Percentiles rank a stretch among this genome's conserved stretches.
phyloP scores from a whole-genome alignment of 2,888 invertebrate genomes.

The Rhagophthalmus giganteus region DNA sequence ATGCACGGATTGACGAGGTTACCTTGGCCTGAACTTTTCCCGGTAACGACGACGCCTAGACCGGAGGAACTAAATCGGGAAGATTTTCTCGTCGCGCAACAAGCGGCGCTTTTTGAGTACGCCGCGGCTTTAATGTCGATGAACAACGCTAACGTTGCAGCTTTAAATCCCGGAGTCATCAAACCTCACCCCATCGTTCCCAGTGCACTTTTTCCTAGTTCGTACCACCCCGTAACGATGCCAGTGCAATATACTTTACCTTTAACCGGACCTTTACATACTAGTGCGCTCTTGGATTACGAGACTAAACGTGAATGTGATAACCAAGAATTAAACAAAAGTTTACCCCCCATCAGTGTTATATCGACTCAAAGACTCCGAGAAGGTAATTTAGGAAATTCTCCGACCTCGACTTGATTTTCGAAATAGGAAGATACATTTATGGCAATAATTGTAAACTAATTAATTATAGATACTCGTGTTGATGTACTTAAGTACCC shows the following conservation, averaged over 20 bases:
- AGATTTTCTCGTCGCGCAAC: conserved; percentile 40
- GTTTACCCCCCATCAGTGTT: conserved; percentile 38
- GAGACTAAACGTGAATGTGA: conserved; percentile 41
- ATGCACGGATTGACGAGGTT: conserved; percentile 33
- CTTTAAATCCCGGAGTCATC: conserved; percentile 36
- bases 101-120: conserved; percentile 43
- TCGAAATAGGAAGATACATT: background rate
- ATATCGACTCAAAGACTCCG: conserved; percentile 33
- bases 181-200: conserved; percentile 43
- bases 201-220: conserved; percentile 38
- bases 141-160: conserved; percentile 37
- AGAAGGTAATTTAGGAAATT: conserved; percentile 35
- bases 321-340: conserved; percentile 31
- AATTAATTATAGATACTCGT: conserved; percentile 8
- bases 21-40: conserved; percentile 36
- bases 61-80: conserved; percentile 38
- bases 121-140: conserved; percentile 41
- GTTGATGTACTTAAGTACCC: conserved; percentile 9
- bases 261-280: conserved; percentile 34
- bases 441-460: conserved; percentile 10
- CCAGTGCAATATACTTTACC: conserved; percentile 42
- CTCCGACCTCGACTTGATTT: conserved; percentile 34
- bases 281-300: conserved; percentile 31
- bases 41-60: conserved; percentile 24
- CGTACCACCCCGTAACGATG: conserved; percentile 42